A percentile compares a stretch with the other conserved stretches of the same genome.
These are phyloP conservation scores for Heliconius ismenius DNA, from an alignment of 2,888 invertebrate genomes.

Conservation along the genomic window DNA sequence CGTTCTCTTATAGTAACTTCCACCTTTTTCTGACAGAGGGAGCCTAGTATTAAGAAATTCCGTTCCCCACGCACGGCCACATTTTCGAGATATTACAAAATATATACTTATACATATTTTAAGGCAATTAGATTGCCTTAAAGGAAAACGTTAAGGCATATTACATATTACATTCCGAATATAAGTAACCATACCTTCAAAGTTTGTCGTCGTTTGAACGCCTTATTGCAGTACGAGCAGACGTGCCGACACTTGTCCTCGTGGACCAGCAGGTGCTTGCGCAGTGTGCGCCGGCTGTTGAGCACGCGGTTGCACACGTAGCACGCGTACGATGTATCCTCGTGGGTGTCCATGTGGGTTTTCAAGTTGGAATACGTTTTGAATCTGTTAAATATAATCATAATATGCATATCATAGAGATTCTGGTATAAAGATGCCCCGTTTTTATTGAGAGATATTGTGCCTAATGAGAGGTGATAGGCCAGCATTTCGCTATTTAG, in stretches of 20 bases:
- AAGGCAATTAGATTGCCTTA: too few species aligned
- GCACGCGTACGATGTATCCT: constrained; percentile 79
- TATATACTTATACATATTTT: too few species aligned
- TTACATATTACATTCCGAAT: too few species aligned
- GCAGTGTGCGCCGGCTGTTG: constrained; percentile 78
- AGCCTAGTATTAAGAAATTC: too few species aligned
- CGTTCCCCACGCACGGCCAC: too few species aligned
- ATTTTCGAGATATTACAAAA: too few species aligned
- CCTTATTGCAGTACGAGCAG: constrained; percentile 80
- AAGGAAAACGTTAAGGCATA: too few species aligned
- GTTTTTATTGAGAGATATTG: background rate
- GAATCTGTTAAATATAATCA: constrained; percentile 59
- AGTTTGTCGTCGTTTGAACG: constrained; percentile 78
- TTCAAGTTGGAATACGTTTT: constrained; percentile 81
- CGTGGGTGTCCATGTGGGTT: constrained; percentile 81
- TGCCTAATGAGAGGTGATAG: background rate
- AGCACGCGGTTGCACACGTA: constrained; percentile 77
- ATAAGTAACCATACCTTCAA: constrained; percentile 60
- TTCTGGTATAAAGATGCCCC: background rate
- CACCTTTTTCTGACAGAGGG: too few species aligned
- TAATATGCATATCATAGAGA: background rate
- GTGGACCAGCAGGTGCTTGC: constrained; percentile 80
- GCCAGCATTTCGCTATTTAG: too few species aligned
- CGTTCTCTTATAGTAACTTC: too few species aligned
- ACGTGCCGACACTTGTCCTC: constrained; percentile 78